These are phyloP conservation scores for Cyclopterus lumpus DNA, from an alignment of 2,797 vertebrate genomes.

Conservation along the genomic window DNA sequence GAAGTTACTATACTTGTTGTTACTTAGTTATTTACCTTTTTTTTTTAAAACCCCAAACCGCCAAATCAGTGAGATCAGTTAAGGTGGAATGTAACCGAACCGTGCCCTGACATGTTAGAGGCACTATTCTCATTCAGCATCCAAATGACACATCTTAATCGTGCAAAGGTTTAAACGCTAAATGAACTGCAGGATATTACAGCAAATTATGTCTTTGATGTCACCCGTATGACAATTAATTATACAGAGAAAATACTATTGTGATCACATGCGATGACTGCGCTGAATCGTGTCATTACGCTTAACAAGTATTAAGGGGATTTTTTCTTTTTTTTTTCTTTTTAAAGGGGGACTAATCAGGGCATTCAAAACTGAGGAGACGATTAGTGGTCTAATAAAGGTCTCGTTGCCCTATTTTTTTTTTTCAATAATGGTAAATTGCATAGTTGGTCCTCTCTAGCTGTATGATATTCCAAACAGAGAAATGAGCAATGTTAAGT, in stretches of 20 bases:
- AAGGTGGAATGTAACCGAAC: no score
- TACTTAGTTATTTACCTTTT: no score
- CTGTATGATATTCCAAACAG: conserved; percentile 33
- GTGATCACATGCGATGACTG: conserved; percentile 25
- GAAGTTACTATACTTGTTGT: no score
- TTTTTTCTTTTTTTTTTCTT: conserved; percentile 17
- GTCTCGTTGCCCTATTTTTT: background rate
- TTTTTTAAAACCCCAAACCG: background rate
- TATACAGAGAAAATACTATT: conserved; percentile 9
- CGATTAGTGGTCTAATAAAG: conserved; percentile 42
- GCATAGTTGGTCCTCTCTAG: conserved; percentile 39
- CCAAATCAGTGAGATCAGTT: background rate
- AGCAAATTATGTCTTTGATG: conserved; percentile 2
- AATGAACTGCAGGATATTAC: background rate
- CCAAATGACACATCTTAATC: background rate
- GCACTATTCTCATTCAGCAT: background rate
- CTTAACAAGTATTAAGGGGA: conserved; percentile 22
- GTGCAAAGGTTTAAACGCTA: background rate
- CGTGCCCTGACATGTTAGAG: no score
- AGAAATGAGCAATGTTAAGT: conserved; percentile 39
- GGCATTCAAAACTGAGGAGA: conserved; percentile 22
- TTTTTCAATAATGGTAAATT: conserved; percentile 46
- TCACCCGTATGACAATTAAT: conserved; percentile 19
- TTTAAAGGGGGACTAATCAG: conserved; percentile 37
- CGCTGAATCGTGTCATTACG: conserved; percentile 24